phyloP scores from a whole-genome alignment of 2,888 invertebrate species.

The Stenotaenia linearis region DNA sequence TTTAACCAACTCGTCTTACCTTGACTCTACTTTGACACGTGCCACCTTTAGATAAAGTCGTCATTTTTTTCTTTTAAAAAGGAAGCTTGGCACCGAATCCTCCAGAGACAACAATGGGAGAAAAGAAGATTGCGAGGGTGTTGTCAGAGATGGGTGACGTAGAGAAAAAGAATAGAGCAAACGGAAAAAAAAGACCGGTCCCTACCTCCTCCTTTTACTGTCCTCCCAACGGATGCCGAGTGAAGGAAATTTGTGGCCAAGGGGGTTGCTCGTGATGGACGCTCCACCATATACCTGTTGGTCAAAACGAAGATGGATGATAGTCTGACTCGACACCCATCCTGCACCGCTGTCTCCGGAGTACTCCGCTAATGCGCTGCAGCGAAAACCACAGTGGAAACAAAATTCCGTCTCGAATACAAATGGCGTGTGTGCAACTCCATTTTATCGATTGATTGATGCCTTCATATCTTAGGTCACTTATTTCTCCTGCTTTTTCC shows the following conservation, averaged over 20 bases:
- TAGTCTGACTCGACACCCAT: not conserved
- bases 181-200: not conserved
- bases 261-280: not conserved
- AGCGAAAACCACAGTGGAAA: not conserved
- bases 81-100: not conserved
- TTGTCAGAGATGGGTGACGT: not conserved
- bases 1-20: not conserved
- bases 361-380: not conserved
- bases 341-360: not conserved
- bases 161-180: not conserved
- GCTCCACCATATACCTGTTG: not conserved
- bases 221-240: not conserved
- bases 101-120: not conserved
- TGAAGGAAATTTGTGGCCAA: not conserved
- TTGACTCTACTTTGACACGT: not conserved
- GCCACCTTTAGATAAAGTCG: not conserved
- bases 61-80: not conserved
- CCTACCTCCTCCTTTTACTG: not conserved
- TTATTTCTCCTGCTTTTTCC: not conserved
- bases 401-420: not conserved
- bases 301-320: not conserved
- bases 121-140: not conserved
- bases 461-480: not conserved
- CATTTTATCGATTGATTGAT: not conserved
- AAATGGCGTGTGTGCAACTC: not conserved